Percentiles rank a stretch among this genome's conserved stretches.
Conservation (phyloP, 2,113 vertebrate genomes). For the Verasper variegatus region DNA sequence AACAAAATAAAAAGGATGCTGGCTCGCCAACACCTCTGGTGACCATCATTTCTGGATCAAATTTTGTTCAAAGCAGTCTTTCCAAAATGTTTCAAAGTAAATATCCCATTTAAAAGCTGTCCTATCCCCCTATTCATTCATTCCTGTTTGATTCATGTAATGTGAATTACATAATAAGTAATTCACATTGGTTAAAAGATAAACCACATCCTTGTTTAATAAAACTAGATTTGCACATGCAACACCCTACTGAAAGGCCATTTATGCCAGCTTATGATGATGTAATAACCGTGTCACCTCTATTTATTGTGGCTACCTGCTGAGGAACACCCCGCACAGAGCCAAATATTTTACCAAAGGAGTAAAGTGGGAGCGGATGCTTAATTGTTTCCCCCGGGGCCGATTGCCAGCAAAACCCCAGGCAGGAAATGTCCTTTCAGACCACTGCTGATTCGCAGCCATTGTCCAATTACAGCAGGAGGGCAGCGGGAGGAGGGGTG, state of each 20-base stretch:
- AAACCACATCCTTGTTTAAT: not conserved
- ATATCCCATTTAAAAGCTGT: not conserved
- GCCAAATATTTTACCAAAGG: conserved; percentile 67
- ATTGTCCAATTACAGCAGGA: conserved; percentile 68
- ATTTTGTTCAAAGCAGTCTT: not conserved
- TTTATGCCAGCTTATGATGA: not conserved
- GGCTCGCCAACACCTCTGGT: not conserved
- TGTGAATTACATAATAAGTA: not conserved
- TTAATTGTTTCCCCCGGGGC: conserved; percentile 61
- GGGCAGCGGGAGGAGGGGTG: conserved; percentile 29
- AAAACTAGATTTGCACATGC: conserved; percentile 6
- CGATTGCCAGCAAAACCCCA: conserved; percentile 53
- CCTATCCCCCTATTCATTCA: not conserved
- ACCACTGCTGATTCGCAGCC: conserved; percentile 52
- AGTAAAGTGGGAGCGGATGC: conserved; percentile 50
- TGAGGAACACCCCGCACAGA: conserved; percentile 36
- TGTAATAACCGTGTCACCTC: conserved; percentile 14
- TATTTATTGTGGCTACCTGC: conserved; percentile 41
- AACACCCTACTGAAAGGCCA: not conserved
- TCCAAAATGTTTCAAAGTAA: not conserved
- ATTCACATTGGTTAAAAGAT: not conserved
- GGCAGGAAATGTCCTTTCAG: conserved; percentile 65
- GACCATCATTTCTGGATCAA: not conserved
- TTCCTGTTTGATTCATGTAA: too few species aligned
- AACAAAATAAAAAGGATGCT: not conserved